Evolutionary conservation across 1,140 invertebrate genomes (phyloP), one percentile per base, ranked within the genome.

Genomic region (Amyelois transitella): DNA sequence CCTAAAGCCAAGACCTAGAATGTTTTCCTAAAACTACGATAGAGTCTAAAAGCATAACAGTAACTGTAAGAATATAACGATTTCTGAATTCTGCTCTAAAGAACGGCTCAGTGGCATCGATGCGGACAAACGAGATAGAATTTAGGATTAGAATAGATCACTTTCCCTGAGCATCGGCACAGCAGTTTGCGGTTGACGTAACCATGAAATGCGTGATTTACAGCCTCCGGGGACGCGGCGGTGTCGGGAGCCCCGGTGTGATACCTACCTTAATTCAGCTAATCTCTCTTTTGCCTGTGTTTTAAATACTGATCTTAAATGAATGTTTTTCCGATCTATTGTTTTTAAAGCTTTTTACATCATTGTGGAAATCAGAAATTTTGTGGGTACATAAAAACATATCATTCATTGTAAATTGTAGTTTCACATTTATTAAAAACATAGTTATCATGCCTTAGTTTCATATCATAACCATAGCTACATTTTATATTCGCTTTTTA

Each of bases 181-280:
- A 61, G 53, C 58, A 59, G 61, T 67, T 75, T 59, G 58, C 69
- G 55, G 47, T 58, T 62, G 60, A 58, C 52, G 64, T 65, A 68
- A 60, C 65, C 66, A 69, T 77, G 75, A 75, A 75, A 74, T 71
- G 70, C 68, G 71, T 81, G 73, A 84, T 84, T 77, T 84, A 80
- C 60, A 56, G 45, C 43, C 77, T 71, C 72, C 48, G 52, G 81
- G 78, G 81, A 81, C 80, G 69, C 62, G 60, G 55, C 58, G 5
- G 32, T 14, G 32, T 38, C 32, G 32, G 32, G n/a, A n/a, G 32
- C 32, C 1, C 32, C 58, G 57, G 56, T 54, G 60, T 76, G 72
- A 77, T 75, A 72, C 64, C 66, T 73, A 75, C 64, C 69, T 77
- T 77, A 75, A 76, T 75, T 80, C 72, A 60, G 58, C 71, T 77